Conservation (phyloP, 1,140 invertebrate genomes). For the Scaptomyza graminum region DNA sequence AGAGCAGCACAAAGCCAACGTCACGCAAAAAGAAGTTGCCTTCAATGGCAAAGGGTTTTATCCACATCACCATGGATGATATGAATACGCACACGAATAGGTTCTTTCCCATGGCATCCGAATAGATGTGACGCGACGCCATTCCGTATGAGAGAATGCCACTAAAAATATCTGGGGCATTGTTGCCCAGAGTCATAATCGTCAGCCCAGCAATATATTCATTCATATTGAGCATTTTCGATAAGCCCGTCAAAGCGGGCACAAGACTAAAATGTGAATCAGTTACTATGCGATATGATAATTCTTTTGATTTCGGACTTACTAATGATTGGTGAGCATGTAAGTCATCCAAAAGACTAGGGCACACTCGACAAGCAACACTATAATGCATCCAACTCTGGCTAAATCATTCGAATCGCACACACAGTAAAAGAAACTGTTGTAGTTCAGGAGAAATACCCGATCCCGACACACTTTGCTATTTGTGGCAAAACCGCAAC, state of each 20-base stretch:
- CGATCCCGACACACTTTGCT: background rate
- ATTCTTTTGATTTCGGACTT: background rate
- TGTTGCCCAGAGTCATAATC: constrained; percentile 91
- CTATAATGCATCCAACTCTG: background rate
- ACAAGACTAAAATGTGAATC: constrained; percentile 85
- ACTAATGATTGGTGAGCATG: constrained; percentile 28
- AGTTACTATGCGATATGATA: too few species aligned
- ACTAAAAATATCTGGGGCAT: constrained; percentile 90
- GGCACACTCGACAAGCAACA: background rate
- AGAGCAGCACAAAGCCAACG: constrained; percentile 30
- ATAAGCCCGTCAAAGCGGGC: constrained; percentile 88
- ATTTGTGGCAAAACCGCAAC: constrained; percentile 15
- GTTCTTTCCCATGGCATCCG: constrained; percentile 29
- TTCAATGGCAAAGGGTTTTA: constrained; percentile 28
- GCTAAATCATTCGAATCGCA: constrained; percentile 24
- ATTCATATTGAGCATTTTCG: constrained; percentile 87
- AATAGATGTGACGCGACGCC: constrained; percentile 27
- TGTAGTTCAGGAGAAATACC: constrained; percentile 20
- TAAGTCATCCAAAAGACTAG: constrained; percentile 26
- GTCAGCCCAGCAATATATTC: constrained; percentile 91
- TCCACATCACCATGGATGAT: constrained; percentile 24
- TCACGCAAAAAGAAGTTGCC: constrained; percentile 32
- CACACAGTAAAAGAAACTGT: constrained; percentile 22
- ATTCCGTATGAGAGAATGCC: constrained; percentile 36
- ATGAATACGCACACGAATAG: constrained; percentile 11